Percentiles rank a stretch among this genome's conserved stretches.
Conservation (phyloP, 2,113 vertebrate genomes). For the Uria lomvia region DNA sequence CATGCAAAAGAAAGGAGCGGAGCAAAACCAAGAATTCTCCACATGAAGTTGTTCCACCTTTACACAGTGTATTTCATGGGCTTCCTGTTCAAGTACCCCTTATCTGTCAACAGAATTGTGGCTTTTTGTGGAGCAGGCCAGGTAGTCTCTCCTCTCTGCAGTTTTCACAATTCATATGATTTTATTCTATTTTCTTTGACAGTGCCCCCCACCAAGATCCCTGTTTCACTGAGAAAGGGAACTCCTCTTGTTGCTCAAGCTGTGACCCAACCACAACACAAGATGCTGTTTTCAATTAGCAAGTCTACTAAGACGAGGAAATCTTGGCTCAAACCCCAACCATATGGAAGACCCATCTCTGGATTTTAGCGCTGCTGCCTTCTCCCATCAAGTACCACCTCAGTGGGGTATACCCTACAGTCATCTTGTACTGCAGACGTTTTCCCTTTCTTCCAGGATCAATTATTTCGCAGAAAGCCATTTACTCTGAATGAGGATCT, state of each 20-base stretch:
- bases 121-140: neutral
- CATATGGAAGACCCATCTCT: neutral
- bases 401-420: neutral
- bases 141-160: neutral
- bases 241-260: neutral
- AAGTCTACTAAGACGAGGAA: neutral
- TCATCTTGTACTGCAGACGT: neutral
- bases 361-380: neutral
- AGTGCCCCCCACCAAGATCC: neutral
- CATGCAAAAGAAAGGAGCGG: neutral
- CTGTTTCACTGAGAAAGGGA: neutral
- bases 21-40: neutral
- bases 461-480: neutral
- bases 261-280: neutral
- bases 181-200: neutral
- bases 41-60: neutral
- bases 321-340: neutral
- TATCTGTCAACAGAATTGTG: neutral
- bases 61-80: neutral
- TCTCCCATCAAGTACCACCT: neutral
- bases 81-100: neutral
- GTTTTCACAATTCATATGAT: neutral
- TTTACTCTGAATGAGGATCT: neutral
- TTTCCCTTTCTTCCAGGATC: neutral
- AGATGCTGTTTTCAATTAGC: conserved; percentile 1